Evolutionary conservation across 1,140 invertebrate species (phyloP).

Genomic region (Drosophila yakuba): DNA sequence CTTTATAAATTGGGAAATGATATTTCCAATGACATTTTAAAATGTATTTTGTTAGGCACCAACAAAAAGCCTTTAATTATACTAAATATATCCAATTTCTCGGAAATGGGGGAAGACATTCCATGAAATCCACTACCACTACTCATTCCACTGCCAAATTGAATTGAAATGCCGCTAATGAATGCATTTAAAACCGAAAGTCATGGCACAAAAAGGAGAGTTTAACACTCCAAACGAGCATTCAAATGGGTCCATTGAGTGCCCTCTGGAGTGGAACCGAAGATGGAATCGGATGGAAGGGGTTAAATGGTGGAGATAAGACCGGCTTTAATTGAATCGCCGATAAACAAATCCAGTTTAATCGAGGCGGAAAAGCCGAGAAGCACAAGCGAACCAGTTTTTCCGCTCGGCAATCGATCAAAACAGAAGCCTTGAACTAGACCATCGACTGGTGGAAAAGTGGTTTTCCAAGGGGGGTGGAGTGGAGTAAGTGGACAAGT

Average conservation of each 20-base stretch:
- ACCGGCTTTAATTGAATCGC: slow-evolving; percentile 57
- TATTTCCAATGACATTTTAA: background rate
- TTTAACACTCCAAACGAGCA: slow-evolving; percentile 58
- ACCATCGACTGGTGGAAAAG: slow-evolving; percentile 32
- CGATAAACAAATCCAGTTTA: slow-evolving; percentile 57
- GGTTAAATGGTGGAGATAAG: background rate
- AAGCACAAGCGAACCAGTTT: slow-evolving; percentile 47
- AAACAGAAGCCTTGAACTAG: slow-evolving; percentile 56
- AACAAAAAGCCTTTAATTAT: background rate
- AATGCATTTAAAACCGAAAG: slow-evolving; percentile 47
- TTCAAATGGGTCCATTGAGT: slow-evolving; percentile 57
- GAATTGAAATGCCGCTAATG: slow-evolving; percentile 37
- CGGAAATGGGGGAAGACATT: background rate
- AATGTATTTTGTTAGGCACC: background rate
- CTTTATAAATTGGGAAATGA: background rate
- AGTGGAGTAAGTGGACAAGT: slow-evolving; percentile 1
- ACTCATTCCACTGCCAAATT: slow-evolving; percentile 3
- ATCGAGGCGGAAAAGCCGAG: slow-evolving; percentile 49
- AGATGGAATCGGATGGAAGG: background rate
- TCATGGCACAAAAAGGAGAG: slow-evolving; percentile 27
- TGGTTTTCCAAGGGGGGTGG: slow-evolving; percentile 1
- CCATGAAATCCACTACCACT: background rate
- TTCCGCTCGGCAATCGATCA: slow-evolving; percentile 13
- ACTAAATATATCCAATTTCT: background rate
- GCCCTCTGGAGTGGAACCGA: slow-evolving; percentile 54